Percentiles rank a stretch among this genome's conserved stretches.
Conservation (phyloP, 1,140 invertebrate genomes). For the Heliconius hewitsoni region DNA sequence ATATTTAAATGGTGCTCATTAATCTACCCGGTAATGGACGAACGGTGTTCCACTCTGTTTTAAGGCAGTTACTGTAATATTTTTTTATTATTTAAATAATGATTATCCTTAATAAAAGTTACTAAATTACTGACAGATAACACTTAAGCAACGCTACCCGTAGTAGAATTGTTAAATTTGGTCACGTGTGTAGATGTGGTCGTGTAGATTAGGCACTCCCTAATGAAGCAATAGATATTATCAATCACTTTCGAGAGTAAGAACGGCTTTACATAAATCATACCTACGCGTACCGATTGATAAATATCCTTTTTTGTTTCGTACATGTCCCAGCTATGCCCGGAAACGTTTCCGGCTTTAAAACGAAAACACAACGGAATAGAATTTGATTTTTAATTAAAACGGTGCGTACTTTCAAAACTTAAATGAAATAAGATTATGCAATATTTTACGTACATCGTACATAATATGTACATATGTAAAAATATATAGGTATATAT, state of each 20-base stretch:
- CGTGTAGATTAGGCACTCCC: too few species aligned
- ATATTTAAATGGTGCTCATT: background rate
- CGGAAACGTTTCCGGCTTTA: background rate
- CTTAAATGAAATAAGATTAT: background rate
- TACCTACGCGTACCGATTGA: background rate
- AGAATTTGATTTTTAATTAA: background rate
- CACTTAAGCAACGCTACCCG: too few species aligned
- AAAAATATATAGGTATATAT: too few species aligned
- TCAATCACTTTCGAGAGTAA: background rate
- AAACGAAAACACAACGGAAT: background rate
- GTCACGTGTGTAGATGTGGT: too few species aligned
- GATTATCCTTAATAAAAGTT: too few species aligned
- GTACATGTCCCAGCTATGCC: background rate
- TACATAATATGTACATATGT: too few species aligned
- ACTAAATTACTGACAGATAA: too few species aligned
- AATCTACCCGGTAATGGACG: background rate
- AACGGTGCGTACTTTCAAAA: background rate
- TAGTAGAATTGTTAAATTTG: too few species aligned
- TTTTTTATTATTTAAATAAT: background rate
- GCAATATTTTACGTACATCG: too few species aligned
- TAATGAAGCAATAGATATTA: background rate
- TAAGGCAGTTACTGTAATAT: background rate
- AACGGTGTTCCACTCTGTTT: background rate
- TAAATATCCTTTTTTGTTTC: background rate
- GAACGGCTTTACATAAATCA: background rate